Evolutionary conservation across 2,113 vertebrate species (phyloP).

Genomic region (Chionomys nivalis): DNA sequence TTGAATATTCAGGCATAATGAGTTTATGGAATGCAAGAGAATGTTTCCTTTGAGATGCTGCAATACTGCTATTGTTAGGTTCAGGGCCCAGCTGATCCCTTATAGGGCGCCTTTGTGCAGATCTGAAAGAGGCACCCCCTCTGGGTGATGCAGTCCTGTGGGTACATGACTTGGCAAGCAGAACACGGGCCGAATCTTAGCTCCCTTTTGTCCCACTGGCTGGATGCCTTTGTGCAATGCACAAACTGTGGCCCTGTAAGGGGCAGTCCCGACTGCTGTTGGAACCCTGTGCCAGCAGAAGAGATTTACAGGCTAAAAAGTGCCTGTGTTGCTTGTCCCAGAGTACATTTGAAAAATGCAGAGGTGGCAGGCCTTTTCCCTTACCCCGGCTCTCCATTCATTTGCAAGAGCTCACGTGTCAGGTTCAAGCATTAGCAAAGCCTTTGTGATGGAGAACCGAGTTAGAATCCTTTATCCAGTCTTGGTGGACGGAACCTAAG

Average conservation of each 20-base stretch:
- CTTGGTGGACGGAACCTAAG: neutral
- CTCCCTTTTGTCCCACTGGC: constrained; percentile 61
- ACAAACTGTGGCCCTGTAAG: constrained; percentile 14
- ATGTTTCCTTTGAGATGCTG: constrained; percentile 74
- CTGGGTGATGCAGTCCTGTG: constrained; percentile 50
- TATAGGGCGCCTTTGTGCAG: constrained; percentile 76
- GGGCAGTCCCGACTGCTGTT: constrained; percentile 2
- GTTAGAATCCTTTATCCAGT: neutral
- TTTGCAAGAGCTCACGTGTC: neutral
- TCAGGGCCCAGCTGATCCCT: constrained; percentile 73
- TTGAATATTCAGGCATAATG: constrained; percentile 71
- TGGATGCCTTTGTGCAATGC: constrained; percentile 40
- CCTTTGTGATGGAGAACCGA: neutral
- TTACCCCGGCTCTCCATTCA: neutral
- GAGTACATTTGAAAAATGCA: neutral
- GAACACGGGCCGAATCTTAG: constrained; percentile 37
- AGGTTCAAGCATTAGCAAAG: neutral
- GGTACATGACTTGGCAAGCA: constrained; percentile 53
- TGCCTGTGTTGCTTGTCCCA: neutral
- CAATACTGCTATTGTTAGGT: constrained; percentile 78
- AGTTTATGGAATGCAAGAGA: constrained; percentile 74
- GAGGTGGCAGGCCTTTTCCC: constrained; percentile 1
- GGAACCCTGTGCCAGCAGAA: constrained; percentile 27
- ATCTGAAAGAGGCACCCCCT: constrained; percentile 64
- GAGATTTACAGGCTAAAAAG: constrained; percentile 3